These are phyloP conservation scores for Papilio demoleus DNA, from an alignment of 2,888 invertebrate genomes.

Conservation along the genomic window DNA sequence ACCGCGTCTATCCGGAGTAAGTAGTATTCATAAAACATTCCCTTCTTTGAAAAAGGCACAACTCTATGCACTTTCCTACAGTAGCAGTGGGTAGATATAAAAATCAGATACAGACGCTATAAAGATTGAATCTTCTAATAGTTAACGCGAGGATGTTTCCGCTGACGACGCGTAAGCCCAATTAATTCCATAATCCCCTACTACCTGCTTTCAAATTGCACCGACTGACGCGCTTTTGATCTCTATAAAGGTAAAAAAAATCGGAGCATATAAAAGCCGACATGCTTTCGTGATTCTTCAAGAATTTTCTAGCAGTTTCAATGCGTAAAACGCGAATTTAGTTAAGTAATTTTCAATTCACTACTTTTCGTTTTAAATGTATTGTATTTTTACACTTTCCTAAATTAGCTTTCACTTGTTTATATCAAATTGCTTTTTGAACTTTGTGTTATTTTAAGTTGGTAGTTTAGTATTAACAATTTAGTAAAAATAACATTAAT, in stretches of 20 bases:
- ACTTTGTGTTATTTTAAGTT: too few relatives aligned
- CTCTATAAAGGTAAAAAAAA: slow-evolving; percentile 8
- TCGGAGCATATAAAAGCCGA: background rate
- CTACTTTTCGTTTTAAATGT: too few relatives aligned
- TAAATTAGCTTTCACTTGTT: too few relatives aligned
- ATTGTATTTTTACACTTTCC: too few relatives aligned
- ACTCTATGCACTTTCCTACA: background rate
- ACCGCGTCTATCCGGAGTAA: too few relatives aligned
- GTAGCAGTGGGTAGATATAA: too few relatives aligned
- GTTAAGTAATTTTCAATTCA: background rate
- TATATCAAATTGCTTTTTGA: too few relatives aligned
- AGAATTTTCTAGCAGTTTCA: background rate
- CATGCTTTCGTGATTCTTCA: background rate
- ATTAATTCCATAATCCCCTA: slow-evolving; percentile 5
- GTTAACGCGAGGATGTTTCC: background rate
- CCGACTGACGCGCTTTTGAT: background rate
- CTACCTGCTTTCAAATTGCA: slow-evolving; percentile 19
- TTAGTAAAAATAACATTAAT: too few relatives aligned
- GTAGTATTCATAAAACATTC: too few relatives aligned
- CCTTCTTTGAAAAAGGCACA: too few relatives aligned
- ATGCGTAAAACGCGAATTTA: background rate
- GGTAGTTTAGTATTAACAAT: too few relatives aligned
- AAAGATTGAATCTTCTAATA: background rate
- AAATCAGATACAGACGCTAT: background rate
- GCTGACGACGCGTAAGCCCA: background rate